Percentiles rank a stretch among this genome's conserved stretches.
Conservation (phyloP, 1,140 invertebrate genomes). For the Yoshiicerus persimilis region DNA sequence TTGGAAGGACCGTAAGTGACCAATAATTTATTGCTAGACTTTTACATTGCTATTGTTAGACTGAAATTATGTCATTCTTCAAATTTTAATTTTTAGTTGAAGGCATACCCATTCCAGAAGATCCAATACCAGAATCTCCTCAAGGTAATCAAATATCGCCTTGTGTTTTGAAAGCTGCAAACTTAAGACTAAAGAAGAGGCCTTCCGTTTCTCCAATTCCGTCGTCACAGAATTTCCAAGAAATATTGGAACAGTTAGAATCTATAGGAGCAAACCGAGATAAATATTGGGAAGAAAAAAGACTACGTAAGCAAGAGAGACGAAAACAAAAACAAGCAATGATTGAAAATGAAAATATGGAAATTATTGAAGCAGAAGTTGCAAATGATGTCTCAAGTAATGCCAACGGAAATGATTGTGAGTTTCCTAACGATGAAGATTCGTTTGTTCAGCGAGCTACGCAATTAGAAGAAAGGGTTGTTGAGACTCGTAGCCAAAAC, state of each 20-base stretch:
- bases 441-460: not conserved
- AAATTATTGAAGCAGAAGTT: not conserved
- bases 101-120: not conserved
- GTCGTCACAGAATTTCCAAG: not conserved
- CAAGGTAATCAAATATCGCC: not conserved
- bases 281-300: not conserved
- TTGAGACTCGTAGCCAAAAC: not conserved
- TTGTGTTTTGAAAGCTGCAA: not conserved
- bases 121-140: not conserved
- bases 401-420: not conserved
- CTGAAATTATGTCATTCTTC: not conserved
- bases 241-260: not conserved
- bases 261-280: not conserved
- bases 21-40: not conserved
- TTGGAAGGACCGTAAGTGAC: not conserved
- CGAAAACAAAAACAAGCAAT: not conserved
- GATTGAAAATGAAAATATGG: not conserved
- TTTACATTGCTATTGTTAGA: too few relatives aligned
- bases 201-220: not conserved
- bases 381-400: not conserved
- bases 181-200: not conserved
- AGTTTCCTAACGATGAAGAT: not conserved
- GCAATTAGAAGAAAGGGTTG: not conserved
- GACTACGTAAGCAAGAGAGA: not conserved
- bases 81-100: not conserved